These are phyloP conservation scores for Stenopsyche tienmushanensis DNA, from an alignment of 1,140 invertebrate species.

Conservation along the genomic window DNA sequence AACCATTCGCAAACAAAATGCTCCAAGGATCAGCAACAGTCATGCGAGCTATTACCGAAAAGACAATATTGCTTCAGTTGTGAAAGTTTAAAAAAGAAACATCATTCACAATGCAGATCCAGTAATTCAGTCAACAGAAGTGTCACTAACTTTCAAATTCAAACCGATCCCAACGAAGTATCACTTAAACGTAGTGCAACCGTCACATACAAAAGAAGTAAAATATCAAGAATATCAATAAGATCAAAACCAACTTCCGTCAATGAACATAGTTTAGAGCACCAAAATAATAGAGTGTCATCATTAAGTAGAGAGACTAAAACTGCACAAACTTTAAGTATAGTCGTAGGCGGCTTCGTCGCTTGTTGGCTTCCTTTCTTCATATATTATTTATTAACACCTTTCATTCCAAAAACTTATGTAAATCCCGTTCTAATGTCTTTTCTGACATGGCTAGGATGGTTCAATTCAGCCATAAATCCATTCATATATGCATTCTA, in stretches of 20 bases:
- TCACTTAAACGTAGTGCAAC: slow-evolving; percentile 33
- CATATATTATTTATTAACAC: slow-evolving; percentile 78
- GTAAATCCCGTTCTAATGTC: slow-evolving; percentile 69
- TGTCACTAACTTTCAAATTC: slow-evolving; percentile 35
- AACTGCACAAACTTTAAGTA: slow-evolving; percentile 86
- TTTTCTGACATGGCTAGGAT: slow-evolving; percentile 87
- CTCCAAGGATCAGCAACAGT: slow-evolving; percentile 22
- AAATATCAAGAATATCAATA: slow-evolving; percentile 35
- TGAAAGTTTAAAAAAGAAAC: slow-evolving; percentile 35
- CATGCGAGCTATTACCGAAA: slow-evolving; percentile 28
- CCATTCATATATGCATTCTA: slow-evolving; percentile 88
- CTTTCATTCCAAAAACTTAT: slow-evolving; percentile 63
- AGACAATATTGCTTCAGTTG: slow-evolving; percentile 35
- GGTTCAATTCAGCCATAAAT: slow-evolving; percentile 89
- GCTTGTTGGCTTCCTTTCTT: slow-evolving; percentile 91
- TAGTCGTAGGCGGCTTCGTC: slow-evolving; percentile 90
- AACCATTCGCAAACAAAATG: slow-evolving; percentile 14
- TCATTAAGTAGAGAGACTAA: slow-evolving; percentile 75
- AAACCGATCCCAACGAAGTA: slow-evolving; percentile 22
- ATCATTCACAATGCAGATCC: slow-evolving; percentile 11
- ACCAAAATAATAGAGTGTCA: slow-evolving; percentile 59
- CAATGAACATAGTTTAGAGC: slow-evolving; percentile 47
- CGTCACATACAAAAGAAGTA: slow-evolving; percentile 36
- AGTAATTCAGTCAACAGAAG: slow-evolving; percentile 21
- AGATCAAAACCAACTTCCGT: slow-evolving; percentile 33